These are phyloP conservation scores for Antidorcas marsupialis DNA, from an alignment of 2,113 vertebrate species.

Conservation along the genomic window DNA sequence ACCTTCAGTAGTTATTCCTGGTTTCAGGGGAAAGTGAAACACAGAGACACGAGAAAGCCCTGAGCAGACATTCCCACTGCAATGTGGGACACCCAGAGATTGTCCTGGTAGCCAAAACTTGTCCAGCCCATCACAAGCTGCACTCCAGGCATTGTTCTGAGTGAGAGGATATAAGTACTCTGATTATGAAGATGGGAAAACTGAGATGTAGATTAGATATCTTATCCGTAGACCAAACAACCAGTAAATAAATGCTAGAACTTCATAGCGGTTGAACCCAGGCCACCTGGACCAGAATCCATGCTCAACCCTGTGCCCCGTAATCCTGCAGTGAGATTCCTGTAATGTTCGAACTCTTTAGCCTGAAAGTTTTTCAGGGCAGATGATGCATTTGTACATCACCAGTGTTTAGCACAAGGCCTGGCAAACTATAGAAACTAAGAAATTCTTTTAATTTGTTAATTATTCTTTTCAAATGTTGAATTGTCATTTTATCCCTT, in stretches of 20 bases:
- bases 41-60: not conserved
- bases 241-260: not conserved
- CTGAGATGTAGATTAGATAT: not conserved
- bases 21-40: not conserved
- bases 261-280: not conserved
- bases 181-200: not conserved
- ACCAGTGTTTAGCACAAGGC: not conserved
- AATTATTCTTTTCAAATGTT: not conserved
- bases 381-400: not conserved
- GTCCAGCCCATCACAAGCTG: not conserved
- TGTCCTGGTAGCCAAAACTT: not conserved
- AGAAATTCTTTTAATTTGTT: not conserved
- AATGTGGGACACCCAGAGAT: not conserved
- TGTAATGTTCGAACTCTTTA: not conserved
- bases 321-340: not conserved
- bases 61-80: not conserved
- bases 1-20: not conserved
- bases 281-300: not conserved
- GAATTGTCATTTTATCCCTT: not conserved
- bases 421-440: not conserved
- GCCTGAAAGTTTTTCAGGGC: not conserved
- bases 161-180: not conserved
- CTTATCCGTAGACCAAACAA: not conserved
- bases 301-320: fast-evolving
- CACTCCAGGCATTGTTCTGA: not conserved